Base-by-base conservation (phyloP, 1,140 invertebrate genomes). In the Scaptodrosophila lebanonensis region DNA sequence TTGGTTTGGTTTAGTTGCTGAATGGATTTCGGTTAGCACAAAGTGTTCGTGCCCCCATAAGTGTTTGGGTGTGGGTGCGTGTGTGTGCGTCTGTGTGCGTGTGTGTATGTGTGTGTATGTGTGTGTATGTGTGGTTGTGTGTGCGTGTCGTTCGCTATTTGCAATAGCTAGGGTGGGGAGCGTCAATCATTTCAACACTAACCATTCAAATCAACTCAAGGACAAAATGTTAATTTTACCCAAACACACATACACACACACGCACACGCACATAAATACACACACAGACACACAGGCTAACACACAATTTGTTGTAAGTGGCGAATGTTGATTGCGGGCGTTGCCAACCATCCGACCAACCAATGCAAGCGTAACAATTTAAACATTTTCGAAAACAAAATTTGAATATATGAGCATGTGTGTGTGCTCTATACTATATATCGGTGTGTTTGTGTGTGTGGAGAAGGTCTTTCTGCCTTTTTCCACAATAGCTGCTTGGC, bases 1-100 rank as follows among this genome's bases (percentile, higher is more conserved):
- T 64, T 70, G 66, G 59, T 70, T 69, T 70, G 54, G 67, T 70
- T 70, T 70, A 70, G 66, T 70, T 70, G 59, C 60, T 70, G 66
- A 69, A 69, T 63, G 66, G 66, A 69, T 69, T 69, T 69, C 38
- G 66, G 50, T 69, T 68, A 35, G 45, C 13, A 58, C 38, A 35
- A 49, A 68, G 66, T 45, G 65, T 20, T 51, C 33, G 11, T 42
- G 11, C 43, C 12, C 22, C 17, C 25, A 15, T 16, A 16, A 43
- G 27, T 43, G 15, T 43, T 44, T 20, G 45, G 27, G 47, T 49
- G 13, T 49, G 27, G 27, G 29, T 20, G 16, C 29, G 16, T 7
- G 11, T 13, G 9, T 16, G 13, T 32, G 17, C 8, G 5, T 18
- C 1, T 27, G 5, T 16, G 2, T 12, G 15, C 40, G 25, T 20